Evolutionary conservation across 2,888 invertebrate species (phyloP).

Genomic region (Acleris holmiana): DNA sequence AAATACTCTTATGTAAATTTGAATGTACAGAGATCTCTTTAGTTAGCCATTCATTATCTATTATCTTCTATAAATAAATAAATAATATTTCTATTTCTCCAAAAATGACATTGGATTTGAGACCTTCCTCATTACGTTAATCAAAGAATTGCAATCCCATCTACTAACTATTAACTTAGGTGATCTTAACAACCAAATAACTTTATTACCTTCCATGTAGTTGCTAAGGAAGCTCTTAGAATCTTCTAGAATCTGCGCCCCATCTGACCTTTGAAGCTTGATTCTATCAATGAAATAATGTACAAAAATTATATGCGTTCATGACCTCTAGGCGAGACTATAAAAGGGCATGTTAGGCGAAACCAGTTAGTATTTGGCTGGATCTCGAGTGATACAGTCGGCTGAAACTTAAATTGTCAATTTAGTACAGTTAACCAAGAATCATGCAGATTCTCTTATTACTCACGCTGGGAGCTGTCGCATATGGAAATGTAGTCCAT

Average conservation of each 20-base stretch:
- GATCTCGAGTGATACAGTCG: slow-evolving; percentile 50
- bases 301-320: slow-evolving; percentile 59
- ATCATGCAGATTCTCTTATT: slow-evolving; percentile 59
- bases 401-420: slow-evolving; percentile 48
- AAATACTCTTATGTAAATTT: too few relatives aligned
- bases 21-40: too few relatives aligned
- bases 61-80: too few relatives aligned
- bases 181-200: too few relatives aligned
- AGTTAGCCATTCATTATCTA: too few relatives aligned
- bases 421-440: slow-evolving; percentile 38
- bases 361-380: slow-evolving; percentile 52
- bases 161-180: too few relatives aligned
- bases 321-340: slow-evolving; percentile 63
- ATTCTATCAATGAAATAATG: slow-evolving; percentile 61
- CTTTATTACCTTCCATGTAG: background rate
- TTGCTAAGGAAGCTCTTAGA: slow-evolving; percentile 24
- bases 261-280: slow-evolving; percentile 41
- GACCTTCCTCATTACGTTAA: too few relatives aligned
- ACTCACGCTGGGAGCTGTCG: slow-evolving; percentile 57
- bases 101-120: too few relatives aligned
- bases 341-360: slow-evolving; percentile 56
- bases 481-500: slow-evolving; percentile 58
- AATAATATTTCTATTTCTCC: too few relatives aligned
- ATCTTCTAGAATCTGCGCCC: slow-evolving; percentile 47
- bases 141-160: too few relatives aligned